These are phyloP conservation scores for Drosophila anomalipes DNA, from an alignment of 2,888 invertebrate genomes.

Conservation along the genomic window DNA sequence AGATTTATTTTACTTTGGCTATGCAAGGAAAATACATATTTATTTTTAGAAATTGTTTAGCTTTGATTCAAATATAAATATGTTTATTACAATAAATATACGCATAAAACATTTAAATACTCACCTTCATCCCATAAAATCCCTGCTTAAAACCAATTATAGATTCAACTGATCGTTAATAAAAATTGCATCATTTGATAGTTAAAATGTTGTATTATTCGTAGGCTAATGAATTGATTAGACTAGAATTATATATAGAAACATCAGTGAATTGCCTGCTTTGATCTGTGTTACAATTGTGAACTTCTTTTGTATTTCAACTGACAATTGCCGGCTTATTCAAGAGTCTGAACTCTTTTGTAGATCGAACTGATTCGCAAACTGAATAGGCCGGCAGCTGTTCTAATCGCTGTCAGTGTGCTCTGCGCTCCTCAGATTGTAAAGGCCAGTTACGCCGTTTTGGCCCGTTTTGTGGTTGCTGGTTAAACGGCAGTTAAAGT, in stretches of 20 bases:
- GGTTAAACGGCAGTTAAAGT: conserved; percentile 31
- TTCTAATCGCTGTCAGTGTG: conserved; percentile 33
- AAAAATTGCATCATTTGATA: neutral
- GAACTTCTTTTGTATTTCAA: conserved; percentile 5
- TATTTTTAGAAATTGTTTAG: neutral
- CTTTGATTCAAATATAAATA: neutral
- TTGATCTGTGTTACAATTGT: conserved; percentile 3
- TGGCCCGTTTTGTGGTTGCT: conserved; percentile 7
- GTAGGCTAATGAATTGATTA: neutral
- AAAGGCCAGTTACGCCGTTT: conserved; percentile 44
- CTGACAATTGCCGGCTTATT: conserved; percentile 6
- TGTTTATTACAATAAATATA: neutral
- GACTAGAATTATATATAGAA: neutral
- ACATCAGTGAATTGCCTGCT: neutral
- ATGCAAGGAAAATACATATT: neutral
- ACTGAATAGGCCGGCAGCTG: conserved; percentile 3
- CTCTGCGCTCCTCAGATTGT: conserved; percentile 26
- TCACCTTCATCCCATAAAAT: neutral
- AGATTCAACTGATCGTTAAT: neutral
- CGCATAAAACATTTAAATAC: neutral
- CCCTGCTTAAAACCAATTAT: neutral
- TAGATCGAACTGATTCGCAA: conserved; percentile 25
- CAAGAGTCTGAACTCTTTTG: neutral
- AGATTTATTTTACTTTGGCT: neutral
- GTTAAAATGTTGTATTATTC: neutral